Conservation (phyloP, 2,888 invertebrate species). For the Tortrix viridana region DNA sequence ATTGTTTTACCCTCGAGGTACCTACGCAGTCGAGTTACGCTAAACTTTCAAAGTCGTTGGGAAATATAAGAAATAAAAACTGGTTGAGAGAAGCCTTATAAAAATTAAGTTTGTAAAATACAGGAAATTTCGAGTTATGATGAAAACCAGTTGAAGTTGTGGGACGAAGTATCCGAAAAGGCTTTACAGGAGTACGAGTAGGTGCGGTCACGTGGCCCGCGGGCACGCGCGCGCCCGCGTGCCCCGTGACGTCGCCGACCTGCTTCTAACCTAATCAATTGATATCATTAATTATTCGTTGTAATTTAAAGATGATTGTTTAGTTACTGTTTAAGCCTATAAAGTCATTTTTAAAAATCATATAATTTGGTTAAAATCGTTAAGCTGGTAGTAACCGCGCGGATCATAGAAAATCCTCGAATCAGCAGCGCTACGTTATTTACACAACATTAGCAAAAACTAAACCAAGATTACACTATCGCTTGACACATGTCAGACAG, state of each 20-base stretch:
- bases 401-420: not conserved
- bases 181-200: slow-evolving; percentile 9
- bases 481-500: slow-evolving; percentile 37
- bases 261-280: not conserved
- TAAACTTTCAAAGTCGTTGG: slow-evolving; percentile 12
- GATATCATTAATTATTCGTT: too few relatives aligned
- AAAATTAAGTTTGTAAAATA: slow-evolving; percentile 15
- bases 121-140: slow-evolving; percentile 17
- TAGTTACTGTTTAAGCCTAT: too few relatives aligned
- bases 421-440: not conserved
- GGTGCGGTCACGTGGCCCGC: slow-evolving; percentile 25
- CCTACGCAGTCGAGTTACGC: slow-evolving; percentile 13
- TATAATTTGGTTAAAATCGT: too few relatives aligned
- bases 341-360: too few relatives aligned
- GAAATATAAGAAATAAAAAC: slow-evolving; percentile 5
- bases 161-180: slow-evolving; percentile 20
- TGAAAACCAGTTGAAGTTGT: slow-evolving; percentile 23
- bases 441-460: slow-evolving; percentile 5
- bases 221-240: slow-evolving; percentile 19
- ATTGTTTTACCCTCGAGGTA: slow-evolving; percentile 43
- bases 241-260: slow-evolving; percentile 13
- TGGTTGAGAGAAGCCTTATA: slow-evolving; percentile 18
- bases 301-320: too few relatives aligned
- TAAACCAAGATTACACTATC: slow-evolving; percentile 23
- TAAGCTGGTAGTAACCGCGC: too few relatives aligned